phyloP scores from a whole-genome alignment of 37 sponge, comb jelly and placozoan genomes.

The Ianthella basta region DNA sequence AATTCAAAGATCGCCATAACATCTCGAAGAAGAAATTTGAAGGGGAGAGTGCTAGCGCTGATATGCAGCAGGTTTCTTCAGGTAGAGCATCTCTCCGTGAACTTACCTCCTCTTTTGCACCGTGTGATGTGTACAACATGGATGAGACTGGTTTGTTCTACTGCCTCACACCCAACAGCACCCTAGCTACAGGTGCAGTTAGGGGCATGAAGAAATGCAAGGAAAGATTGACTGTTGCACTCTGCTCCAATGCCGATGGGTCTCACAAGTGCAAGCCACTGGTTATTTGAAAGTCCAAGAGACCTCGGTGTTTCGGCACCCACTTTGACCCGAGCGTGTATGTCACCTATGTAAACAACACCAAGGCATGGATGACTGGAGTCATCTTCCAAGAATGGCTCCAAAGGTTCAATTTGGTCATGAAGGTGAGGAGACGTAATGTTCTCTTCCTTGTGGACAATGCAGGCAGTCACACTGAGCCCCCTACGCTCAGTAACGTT shows the following conservation, averaged over 20 bases:
- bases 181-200: constrained; percentile 29
- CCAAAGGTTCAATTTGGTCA: neutral
- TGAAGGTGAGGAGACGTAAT: constrained; percentile 14
- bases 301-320: constrained; percentile 26
- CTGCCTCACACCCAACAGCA: constrained; percentile 3
- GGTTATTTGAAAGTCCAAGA: constrained; percentile 18
- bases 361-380: constrained; percentile 44
- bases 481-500: neutral
- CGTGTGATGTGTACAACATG: constrained; percentile 17
- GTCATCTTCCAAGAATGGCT: constrained; percentile 29
- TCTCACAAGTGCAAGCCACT: constrained; percentile 35
- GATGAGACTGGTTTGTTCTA: constrained; percentile 27
- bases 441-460: constrained; percentile 23
- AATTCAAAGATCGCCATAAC: constrained; percentile 3
- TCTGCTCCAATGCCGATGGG: constrained; percentile 21
- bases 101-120: constrained; percentile 20
- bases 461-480: constrained; percentile 20
- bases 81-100: constrained; percentile 13
- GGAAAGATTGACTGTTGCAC: constrained; percentile 31
- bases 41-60: constrained; percentile 16
- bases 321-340: constrained; percentile 19
- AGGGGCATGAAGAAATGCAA: constrained; percentile 32
- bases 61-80: constrained; percentile 13
- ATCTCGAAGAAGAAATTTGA: constrained; percentile 13
- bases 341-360: neutral